Percentiles rank a stretch among this genome's conserved stretches.
Conservation (phyloP, 2,888 invertebrate genomes). For the Dioctria linearis region DNA sequence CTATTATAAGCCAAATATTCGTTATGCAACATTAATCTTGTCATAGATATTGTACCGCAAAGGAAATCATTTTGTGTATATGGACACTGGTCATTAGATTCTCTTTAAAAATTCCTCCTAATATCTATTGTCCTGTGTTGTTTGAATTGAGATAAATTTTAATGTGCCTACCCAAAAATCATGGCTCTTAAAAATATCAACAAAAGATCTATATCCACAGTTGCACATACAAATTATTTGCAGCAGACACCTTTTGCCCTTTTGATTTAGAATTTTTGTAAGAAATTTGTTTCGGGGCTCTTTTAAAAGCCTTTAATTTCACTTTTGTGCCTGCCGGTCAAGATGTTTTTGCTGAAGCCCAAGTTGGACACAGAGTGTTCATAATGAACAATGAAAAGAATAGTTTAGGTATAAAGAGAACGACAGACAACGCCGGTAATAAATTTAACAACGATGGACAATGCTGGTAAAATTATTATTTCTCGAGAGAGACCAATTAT, state of each 20-base stretch:
- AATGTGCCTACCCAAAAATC: too few relatives aligned
- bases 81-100: neutral
- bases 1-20: neutral
- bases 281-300: slow-evolving; percentile 23
- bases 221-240: neutral
- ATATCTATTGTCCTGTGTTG: neutral
- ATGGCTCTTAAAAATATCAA: neutral
- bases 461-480: slow-evolving; percentile 32
- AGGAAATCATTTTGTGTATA: too few relatives aligned
- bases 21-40: neutral
- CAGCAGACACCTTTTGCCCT: slow-evolving; percentile 7
- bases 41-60: too few relatives aligned
- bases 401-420: neutral
- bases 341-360: neutral
- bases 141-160: neutral
- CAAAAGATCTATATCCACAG: slow-evolving; percentile 4
- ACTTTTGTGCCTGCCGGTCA: neutral
- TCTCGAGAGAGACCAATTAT: slow-evolving; percentile 26
- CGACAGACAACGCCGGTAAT: neutral
- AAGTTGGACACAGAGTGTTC: neutral
- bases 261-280: slow-evolving; percentile 32
- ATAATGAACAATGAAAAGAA: neutral
- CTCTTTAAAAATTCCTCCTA: neutral
- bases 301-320: slow-evolving; percentile 10
- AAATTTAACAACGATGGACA: slow-evolving; percentile 31